phyloP scores from a whole-genome alignment of 2,113 vertebrate genomes.

The Halichoerus grypus region DNA sequence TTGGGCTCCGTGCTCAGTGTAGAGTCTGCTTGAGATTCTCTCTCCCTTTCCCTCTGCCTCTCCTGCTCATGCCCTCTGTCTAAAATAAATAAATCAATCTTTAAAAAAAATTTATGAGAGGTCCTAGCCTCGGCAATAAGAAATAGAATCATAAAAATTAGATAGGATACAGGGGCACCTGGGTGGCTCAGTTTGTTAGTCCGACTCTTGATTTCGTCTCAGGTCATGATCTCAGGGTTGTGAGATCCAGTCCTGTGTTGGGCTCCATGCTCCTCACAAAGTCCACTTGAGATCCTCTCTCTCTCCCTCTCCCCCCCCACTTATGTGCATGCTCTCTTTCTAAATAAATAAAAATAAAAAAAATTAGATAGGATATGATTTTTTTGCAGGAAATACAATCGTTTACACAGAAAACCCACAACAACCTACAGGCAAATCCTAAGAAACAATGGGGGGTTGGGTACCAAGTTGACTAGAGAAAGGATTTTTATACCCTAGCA shows the following conservation, averaged over 20 bases:
- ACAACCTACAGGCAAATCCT: not conserved
- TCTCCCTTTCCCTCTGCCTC: not conserved
- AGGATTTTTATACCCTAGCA: not conserved
- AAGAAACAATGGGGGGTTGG: not conserved
- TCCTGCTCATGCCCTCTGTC: not conserved
- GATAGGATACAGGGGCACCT: not conserved
- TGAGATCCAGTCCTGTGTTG: not conserved
- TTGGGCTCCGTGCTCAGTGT: not conserved
- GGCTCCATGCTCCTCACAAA: not conserved
- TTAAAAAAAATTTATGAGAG: not conserved
- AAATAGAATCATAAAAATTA: not conserved
- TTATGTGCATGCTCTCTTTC: not conserved
- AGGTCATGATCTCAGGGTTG: not conserved
- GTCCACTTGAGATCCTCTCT: not conserved
- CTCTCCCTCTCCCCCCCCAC: not conserved
- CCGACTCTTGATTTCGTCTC: not conserved
- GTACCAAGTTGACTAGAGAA: not conserved
- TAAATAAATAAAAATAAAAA: conserved; percentile 6
- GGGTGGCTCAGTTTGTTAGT: not conserved
- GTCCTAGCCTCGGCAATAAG: not conserved
- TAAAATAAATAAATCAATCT: not conserved
- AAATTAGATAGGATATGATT: not conserved
- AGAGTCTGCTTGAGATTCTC: not conserved
- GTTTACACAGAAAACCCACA: not conserved
- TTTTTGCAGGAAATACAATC: not conserved